Evolutionary conservation across 2,113 vertebrate species (phyloP).

Genomic region (Condylura cristata): DNA sequence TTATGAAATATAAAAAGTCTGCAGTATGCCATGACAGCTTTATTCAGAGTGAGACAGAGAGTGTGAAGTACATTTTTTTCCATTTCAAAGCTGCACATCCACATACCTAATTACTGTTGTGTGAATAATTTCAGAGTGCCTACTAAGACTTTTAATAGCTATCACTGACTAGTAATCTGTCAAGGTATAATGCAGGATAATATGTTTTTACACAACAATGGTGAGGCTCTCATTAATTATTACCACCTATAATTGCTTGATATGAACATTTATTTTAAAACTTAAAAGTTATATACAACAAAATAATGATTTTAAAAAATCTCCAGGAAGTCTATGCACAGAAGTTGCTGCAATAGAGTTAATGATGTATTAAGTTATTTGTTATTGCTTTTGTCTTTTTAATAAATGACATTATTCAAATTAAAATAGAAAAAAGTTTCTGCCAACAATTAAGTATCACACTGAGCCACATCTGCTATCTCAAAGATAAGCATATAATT

Average conservation of each 20-base stretch:
- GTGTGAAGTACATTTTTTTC: slow-evolving; percentile 34
- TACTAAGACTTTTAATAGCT: slow-evolving; percentile 60
- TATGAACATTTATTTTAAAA: slow-evolving; percentile 71
- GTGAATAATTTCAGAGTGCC: slow-evolving; percentile 64
- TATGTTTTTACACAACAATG: slow-evolving; percentile 72
- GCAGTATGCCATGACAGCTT: slow-evolving; percentile 38
- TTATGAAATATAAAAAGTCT: slow-evolving; percentile 19
- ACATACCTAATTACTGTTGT: slow-evolving; percentile 62
- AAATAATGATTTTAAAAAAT: slow-evolving; percentile 60
- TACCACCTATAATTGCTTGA: slow-evolving; percentile 71
- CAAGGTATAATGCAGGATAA: slow-evolving; percentile 56
- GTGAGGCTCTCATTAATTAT: slow-evolving; percentile 69
- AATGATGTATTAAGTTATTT: slow-evolving; percentile 53
- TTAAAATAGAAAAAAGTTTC: slow-evolving; percentile 50
- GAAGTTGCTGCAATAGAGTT: slow-evolving; percentile 37
- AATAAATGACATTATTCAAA: slow-evolving; percentile 56
- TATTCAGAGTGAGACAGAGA: slow-evolving; percentile 50
- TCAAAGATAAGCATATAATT: slow-evolving; percentile 16
- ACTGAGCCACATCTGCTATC: slow-evolving; percentile 3
- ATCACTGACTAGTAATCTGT: slow-evolving; percentile 57
- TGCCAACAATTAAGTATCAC: slow-evolving; percentile 30
- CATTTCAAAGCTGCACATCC: slow-evolving; percentile 52
- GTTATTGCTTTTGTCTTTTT: slow-evolving; percentile 53
- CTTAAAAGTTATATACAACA: slow-evolving; percentile 67
- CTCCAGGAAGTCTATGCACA: not conserved